Base-by-base conservation (phyloP, 2,113 vertebrate species). In the Cephalopterus ornatus region DNA sequence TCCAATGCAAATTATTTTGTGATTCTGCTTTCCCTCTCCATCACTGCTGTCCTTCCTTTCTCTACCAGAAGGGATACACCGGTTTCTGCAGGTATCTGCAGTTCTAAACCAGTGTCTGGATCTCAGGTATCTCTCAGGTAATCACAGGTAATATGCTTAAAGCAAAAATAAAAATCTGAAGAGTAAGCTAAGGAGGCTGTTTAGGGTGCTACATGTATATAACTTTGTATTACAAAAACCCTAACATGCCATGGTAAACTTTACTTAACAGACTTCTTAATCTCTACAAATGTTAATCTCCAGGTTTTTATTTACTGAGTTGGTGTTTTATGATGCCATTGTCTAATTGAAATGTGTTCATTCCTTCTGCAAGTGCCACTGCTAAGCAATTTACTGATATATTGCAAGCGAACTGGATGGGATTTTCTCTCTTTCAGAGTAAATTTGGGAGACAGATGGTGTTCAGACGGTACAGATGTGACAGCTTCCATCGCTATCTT, bases 381-480 rank as follows among this genome's bases (percentile, higher is more conserved):
- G 72, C 52, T 93, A 92, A 97, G 62, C 89, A 91, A 94, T 97
- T 96, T 92, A 78, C 68, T 93, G 81, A 79, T 96, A 58, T 47
- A 63, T 91, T 95, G 66, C 66, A 93, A 56, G 46, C 92, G 72
- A 95, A 93, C 56, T 95, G 66, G 63, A 87, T 91, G 78, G 82
- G 88, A 88, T 97, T 97, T 95, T 76, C 92, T 85, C 96, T 95
- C 75, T 88, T 85, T 85, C 66, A 37, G 79, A 88, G 58, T 74
- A 94, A 95, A 97, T 77, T 96, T 78, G 39, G 78, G 88, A 97
- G 95, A 93, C 96, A 98, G 97, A 97, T 97, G 97, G 97, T 89
- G 81, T 93, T 96, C 76, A 94, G 79, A 90, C 53, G 83, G 92
- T 96, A 85, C 95, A 95, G 88, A 97, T 97, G 95, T 95, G 96